These are phyloP conservation scores for Brachionus manjavacas DNA, from an alignment of 1,140 invertebrate genomes.

Conservation along the genomic window DNA sequence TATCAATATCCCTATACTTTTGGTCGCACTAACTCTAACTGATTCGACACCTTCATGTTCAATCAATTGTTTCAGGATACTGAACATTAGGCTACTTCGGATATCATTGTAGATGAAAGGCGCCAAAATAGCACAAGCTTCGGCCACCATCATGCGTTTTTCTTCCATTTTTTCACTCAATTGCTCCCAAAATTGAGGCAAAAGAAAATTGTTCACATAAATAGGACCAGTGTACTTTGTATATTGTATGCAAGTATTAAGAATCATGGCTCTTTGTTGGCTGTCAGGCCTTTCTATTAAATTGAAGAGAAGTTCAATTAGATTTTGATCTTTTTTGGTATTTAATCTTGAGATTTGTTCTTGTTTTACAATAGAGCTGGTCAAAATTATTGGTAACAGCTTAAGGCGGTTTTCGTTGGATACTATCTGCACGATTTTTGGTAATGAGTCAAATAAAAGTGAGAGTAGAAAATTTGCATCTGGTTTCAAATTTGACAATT, in stretches of 20 bases:
- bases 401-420: slow-evolving; percentile 48
- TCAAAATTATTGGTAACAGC: slow-evolving; percentile 68
- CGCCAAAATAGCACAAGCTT: slow-evolving; percentile 68
- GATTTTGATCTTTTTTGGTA: slow-evolving; percentile 58
- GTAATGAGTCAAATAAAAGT: slow-evolving; percentile 6
- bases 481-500: neutral
- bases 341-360: slow-evolving; percentile 59
- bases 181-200: slow-evolving; percentile 74
- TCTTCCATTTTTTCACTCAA: slow-evolving; percentile 64
- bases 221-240: slow-evolving; percentile 61
- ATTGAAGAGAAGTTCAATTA: slow-evolving; percentile 70
- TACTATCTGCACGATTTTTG: neutral
- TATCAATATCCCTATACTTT: slow-evolving; percentile 65
- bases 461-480: neutral
- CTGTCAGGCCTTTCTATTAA: slow-evolving; percentile 70
- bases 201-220: slow-evolving; percentile 65
- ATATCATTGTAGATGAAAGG: slow-evolving; percentile 66
- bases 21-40: slow-evolving; percentile 64
- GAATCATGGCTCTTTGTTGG: slow-evolving; percentile 67
- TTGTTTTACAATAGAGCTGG: slow-evolving; percentile 64
- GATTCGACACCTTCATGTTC: slow-evolving; percentile 67
- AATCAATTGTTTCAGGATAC: slow-evolving; percentile 71
- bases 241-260: slow-evolving; percentile 65
- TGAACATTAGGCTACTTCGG: slow-evolving; percentile 67
- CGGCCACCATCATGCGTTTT: slow-evolving; percentile 67